Evolutionary conservation across 1,140 invertebrate genomes (phyloP).

Genomic region (Acyrthosiphon pisum): DNA sequence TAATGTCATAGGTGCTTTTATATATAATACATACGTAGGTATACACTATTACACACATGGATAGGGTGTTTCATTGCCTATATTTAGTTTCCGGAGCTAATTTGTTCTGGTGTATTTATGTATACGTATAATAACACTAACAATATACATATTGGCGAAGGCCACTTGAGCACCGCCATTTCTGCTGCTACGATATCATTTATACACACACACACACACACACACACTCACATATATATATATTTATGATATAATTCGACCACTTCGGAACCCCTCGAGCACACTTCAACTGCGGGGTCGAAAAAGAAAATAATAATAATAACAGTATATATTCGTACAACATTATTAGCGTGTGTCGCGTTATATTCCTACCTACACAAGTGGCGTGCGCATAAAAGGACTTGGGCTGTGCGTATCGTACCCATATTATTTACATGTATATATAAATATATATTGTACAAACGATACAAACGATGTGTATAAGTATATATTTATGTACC

Average conservation of each 20-base stretch:
- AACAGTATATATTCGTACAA: conserved; percentile 13
- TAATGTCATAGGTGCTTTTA: background rate
- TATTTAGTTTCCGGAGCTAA: background rate
- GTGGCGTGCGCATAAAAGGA: conserved; percentile 20
- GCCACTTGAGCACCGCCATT: conserved; percentile 45
- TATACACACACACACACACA: background rate
- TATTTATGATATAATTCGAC: conserved; percentile 30
- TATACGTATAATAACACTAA: background rate
- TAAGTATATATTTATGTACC: background rate
- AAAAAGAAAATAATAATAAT: conserved; percentile 28
- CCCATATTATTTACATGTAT: background rate
- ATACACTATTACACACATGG: too few relatives aligned
- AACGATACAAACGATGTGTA: background rate
- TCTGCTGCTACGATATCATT: conserved; percentile 3
- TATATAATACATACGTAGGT: background rate
- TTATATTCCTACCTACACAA: background rate
- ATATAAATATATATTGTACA: background rate
- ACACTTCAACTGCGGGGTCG: background rate
- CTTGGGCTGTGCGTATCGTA: background rate
- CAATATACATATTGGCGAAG: background rate
- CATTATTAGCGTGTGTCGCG: conserved; percentile 39
- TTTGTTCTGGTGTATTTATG: background rate
- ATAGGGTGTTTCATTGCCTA: background rate
- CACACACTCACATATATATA: background rate
- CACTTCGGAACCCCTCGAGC: conserved; percentile 50